Evolutionary conservation across 2,113 vertebrate genomes (phyloP).

Genomic region (Cyrtonyx montezumae): DNA sequence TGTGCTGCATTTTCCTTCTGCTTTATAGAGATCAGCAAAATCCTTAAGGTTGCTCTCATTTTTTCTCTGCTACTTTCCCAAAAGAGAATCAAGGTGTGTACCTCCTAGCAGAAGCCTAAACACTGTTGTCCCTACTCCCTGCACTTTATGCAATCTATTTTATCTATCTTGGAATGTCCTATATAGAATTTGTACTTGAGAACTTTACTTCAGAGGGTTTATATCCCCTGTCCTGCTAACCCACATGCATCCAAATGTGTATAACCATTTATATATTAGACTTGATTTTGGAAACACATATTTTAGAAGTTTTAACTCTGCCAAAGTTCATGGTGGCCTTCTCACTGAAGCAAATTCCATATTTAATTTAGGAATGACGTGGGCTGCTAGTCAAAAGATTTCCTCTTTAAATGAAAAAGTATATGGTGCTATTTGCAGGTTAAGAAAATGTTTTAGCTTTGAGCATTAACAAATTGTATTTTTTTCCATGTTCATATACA

Average conservation of each 20-base stretch:
- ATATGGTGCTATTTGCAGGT: neutral
- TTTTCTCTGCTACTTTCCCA: neutral
- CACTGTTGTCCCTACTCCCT: accelerated
- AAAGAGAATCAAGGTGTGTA: neutral
- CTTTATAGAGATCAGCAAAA: neutral
- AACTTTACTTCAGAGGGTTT: neutral
- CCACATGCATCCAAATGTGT: neutral
- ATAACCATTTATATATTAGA: neutral
- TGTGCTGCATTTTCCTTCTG: neutral
- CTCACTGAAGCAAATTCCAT: neutral
- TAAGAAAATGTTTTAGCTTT: neutral
- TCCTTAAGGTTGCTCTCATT: neutral
- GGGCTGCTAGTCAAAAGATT: neutral
- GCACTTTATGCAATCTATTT: neutral
- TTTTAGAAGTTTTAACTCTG: neutral
- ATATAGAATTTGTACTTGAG: neutral
- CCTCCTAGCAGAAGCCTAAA: neutral
- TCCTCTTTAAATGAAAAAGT: neutral
- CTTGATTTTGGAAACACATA: neutral
- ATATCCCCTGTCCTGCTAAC: neutral
- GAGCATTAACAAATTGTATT: neutral
- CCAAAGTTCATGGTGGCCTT: neutral
- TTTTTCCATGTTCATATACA: neutral
- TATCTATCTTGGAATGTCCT: neutral
- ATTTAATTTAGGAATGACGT: neutral